These are phyloP conservation scores for Novumbra hubbsi DNA, from an alignment of 2,797 vertebrate species.

Conservation along the genomic window DNA sequence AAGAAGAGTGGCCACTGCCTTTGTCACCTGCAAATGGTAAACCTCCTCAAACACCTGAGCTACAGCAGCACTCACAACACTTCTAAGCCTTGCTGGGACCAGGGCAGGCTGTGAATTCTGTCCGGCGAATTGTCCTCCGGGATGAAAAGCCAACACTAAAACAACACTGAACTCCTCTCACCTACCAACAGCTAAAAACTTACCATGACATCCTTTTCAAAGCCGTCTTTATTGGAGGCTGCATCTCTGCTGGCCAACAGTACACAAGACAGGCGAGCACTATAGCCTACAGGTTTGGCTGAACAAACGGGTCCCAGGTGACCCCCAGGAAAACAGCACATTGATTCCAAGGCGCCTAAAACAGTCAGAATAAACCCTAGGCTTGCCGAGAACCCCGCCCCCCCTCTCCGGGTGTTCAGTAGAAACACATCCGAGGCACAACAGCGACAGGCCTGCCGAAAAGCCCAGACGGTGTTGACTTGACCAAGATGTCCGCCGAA, in stretches of 20 bases:
- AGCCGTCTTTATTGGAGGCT: not conserved
- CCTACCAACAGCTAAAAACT: not conserved
- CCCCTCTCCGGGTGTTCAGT: not conserved
- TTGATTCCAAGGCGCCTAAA: not conserved
- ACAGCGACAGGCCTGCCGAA: not conserved
- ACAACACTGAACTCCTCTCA: not conserved
- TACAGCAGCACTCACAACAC: not conserved
- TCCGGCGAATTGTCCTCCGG: not conserved
- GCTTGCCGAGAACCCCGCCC: not conserved
- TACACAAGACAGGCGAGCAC: not conserved
- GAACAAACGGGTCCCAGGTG: not conserved
- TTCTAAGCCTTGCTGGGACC: not conserved
- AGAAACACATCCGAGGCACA: not conserved
- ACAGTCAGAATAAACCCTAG: not conserved
- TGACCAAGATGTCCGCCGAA: not conserved
- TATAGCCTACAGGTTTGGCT: not conserved
- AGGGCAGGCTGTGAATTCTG: not conserved
- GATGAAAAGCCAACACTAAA: not conserved
- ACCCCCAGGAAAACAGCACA: not conserved
- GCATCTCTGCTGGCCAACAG: not conserved
- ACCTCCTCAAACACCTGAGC: not conserved
- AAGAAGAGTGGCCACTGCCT: too few relatives aligned
- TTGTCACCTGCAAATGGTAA: too few relatives aligned
- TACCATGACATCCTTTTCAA: not conserved
- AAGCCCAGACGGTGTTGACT: not conserved